Percentiles rank a stretch among this genome's conserved stretches.
Evolutionary conservation across 2,113 vertebrate species (phyloP).

Genomic region (Xenus cinereus): DNA sequence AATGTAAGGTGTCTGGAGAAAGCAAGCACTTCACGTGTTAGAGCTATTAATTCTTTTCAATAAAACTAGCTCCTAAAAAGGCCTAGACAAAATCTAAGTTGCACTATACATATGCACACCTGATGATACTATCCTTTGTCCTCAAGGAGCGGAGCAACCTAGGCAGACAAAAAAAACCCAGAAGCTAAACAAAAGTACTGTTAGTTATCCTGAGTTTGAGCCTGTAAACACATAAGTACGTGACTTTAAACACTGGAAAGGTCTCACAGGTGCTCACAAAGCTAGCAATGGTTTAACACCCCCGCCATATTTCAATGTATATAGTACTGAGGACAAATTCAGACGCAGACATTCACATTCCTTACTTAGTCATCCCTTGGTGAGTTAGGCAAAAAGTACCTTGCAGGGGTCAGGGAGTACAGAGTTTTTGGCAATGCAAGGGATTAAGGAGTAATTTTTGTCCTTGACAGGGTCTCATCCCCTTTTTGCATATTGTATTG

Average conservation of each 20-base stretch:
- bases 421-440: not conserved
- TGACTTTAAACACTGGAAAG: not conserved
- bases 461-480: not conserved
- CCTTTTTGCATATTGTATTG: not conserved
- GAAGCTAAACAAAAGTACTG: not conserved
- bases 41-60: not conserved
- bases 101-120: not conserved
- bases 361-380: not conserved
- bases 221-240: not conserved
- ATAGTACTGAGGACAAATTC: not conserved
- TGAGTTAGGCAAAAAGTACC: not conserved
- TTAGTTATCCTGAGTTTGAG: not conserved
- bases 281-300: not conserved
- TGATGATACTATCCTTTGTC: not conserved
- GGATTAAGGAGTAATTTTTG: not conserved
- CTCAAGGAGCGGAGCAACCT: not conserved
- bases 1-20: not conserved
- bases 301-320: not conserved
- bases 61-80: not conserved
- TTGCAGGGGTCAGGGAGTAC: not conserved
- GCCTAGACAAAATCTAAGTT: not conserved
- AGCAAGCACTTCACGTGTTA: not conserved
- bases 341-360: not conserved
- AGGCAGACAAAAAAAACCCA: not conserved
- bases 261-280: not conserved